A percentile compares a stretch with the other conserved stretches of the same genome.
These are phyloP conservation scores for Serinus canaria DNA, from an alignment of 2,113 vertebrate genomes.

Conservation along the genomic window DNA sequence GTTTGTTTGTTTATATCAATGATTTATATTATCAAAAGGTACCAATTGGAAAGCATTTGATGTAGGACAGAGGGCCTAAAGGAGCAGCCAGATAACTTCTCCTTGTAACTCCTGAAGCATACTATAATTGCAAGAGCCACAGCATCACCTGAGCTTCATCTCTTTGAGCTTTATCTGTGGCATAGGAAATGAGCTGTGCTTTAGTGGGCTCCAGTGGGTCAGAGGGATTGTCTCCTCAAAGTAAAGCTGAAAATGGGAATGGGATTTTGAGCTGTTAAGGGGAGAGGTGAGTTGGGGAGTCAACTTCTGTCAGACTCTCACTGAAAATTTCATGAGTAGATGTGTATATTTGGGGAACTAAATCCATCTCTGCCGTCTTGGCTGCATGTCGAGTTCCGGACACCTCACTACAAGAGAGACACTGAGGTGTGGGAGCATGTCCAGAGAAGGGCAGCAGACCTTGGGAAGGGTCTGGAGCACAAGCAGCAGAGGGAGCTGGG, in stretches of 20 bases:
- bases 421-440: not conserved
- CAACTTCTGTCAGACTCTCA: rapidly evolving
- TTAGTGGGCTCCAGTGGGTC: not conserved
- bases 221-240: not conserved
- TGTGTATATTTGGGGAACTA: not conserved
- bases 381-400: rapidly evolving
- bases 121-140: not conserved
- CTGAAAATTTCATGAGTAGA: not conserved
- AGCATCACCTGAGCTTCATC: not conserved
- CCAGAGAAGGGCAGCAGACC: not conserved
- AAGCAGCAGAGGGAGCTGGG: not conserved
- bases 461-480: not conserved
- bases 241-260: not conserved
- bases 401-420: not conserved
- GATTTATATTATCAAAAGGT: not conserved
- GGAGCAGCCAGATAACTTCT: not conserved
- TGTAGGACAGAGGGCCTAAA: not conserved
- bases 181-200: not conserved
- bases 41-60: not conserved
- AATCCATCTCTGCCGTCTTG: not conserved
- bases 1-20: not conserved
- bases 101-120: not conserved
- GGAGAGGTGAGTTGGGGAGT: not conserved
- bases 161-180: not conserved
- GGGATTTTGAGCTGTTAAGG: not conserved